Evolutionary conservation across 2,888 invertebrate species (phyloP), one percentile per base, ranked within the genome.

Genomic region (Pimpla rufipes): DNA sequence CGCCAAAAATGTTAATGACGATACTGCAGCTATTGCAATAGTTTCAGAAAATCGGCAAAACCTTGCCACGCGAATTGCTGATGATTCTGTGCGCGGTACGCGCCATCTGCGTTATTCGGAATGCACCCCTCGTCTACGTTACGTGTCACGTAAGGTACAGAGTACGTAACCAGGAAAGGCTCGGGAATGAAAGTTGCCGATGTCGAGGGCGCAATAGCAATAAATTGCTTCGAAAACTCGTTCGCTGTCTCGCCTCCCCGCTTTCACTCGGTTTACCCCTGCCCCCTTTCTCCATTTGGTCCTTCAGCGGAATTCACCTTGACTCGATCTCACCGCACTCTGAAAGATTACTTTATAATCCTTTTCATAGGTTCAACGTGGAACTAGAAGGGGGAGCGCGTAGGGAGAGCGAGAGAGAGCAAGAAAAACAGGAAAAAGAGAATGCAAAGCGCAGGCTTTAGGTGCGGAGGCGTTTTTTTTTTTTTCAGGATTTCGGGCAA

Each of bases 311-410:
- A 81, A 86, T 79, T 81, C 83, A 66, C 67, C 79, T 81, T 70
- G 83, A 84, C 84, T 80, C 80, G 83, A 86, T 85, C 86, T 83
- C 75, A 45, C 83, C 81, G 85, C 87, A 87, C 88, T 87, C 84
- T 84, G 85, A 79, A 80, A 87, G 87, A 87, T 87, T 87, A 86
- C 87, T 87, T 81, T 85, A 82, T 85, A 86, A 85, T 86, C 85
- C 75, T 75, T 79, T 66, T 57, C 78, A 66, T 74, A 75, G 82
- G 71, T 68, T 70, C 45, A 68, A 57, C 82, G 78, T 74, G 37
- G 29, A 62, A 21, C 16, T 5, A 42, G n/a, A 29, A n/a, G n/a
- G n/a, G n/a, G n/a, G n/a, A n/a, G n/a, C n/a, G n/a, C n/a, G n/a
- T n/a, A n/a, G n/a, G n/a, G n/a, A n/a, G n/a, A n/a, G n/a, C n/a